A percentile compares a stretch with the other conserved stretches of the same genome.
Evolutionary conservation across 2,888 invertebrate species (phyloP).

Genomic region (Callosobruchus maculatus): DNA sequence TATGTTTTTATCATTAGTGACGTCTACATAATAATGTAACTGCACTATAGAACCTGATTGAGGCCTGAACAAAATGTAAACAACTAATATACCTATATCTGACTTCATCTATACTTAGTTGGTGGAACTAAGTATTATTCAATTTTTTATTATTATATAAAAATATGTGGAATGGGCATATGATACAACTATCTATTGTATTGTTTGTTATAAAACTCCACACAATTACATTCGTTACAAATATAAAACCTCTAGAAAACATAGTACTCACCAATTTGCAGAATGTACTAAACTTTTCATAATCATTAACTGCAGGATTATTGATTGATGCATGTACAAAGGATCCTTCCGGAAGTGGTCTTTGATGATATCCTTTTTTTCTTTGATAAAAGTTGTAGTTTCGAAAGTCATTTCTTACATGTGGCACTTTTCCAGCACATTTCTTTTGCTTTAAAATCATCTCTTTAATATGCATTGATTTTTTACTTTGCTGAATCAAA

Average conservation of each 20-base stretch:
- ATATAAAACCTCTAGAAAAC: neutral
- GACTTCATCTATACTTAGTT: too few species aligned
- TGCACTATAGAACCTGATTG: too few species aligned
- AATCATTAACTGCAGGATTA: conserved; percentile 20
- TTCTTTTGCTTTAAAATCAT: conserved; percentile 31
- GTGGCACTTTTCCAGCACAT: neutral
- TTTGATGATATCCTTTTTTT: conserved; percentile 10
- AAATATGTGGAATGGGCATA: too few species aligned
- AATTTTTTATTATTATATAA: too few species aligned
- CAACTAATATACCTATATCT: too few species aligned
- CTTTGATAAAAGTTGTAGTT: conserved; percentile 1
- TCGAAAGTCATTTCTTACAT: neutral
- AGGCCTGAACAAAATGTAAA: too few species aligned
- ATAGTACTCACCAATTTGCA: conserved; percentile 29
- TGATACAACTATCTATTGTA: too few species aligned
- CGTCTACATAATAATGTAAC: too few species aligned
- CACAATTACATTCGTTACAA: too few species aligned
- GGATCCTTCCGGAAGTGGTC: conserved; percentile 21
- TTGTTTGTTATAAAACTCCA: too few species aligned
- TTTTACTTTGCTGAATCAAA: conserved; percentile 31
- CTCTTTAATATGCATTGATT: conserved; percentile 31
- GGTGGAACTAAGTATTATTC: too few species aligned
- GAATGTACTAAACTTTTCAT: conserved; percentile 28
- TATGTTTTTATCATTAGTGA: too few species aligned
- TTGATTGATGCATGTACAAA: conserved; percentile 31